Percentiles rank a stretch among this genome's conserved stretches.
These are phyloP conservation scores for Heliconius cydno DNA, from an alignment of 2,888 invertebrate genomes.

Conservation along the genomic window DNA sequence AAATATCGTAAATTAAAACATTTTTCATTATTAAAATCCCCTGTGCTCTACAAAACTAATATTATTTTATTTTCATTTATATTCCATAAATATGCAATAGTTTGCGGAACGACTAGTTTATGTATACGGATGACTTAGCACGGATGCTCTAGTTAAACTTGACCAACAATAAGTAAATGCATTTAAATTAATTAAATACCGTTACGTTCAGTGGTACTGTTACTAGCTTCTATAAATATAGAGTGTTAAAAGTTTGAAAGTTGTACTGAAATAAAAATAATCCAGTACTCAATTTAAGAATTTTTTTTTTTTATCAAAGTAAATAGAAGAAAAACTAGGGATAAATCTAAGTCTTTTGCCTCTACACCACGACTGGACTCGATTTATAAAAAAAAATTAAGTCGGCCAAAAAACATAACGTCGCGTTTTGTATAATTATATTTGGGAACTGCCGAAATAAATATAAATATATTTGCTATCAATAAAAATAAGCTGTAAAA, in stretches of 20 bases:
- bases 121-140: neutral
- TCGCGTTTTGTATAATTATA: too few relatives aligned
- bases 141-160: constrained; percentile 1
- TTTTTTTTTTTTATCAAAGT: neutral
- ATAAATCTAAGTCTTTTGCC: too few relatives aligned
- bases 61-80: neutral
- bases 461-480: too few relatives aligned
- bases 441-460: too few relatives aligned
- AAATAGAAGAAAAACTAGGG: neutral
- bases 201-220: neutral
- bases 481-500: too few relatives aligned
- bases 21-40: neutral
- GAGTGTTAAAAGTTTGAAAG: neutral
- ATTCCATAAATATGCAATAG: neutral
- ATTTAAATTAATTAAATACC: constrained; percentile 3
- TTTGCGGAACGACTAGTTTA: neutral
- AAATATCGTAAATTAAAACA: neutral
- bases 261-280: too few relatives aligned
- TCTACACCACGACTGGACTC: too few relatives aligned
- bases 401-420: too few relatives aligned
- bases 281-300: too few relatives aligned
- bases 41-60: neutral
- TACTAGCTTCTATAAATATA: neutral
- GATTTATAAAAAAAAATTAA: too few relatives aligned
- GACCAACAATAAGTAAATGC: constrained; percentile 10